Evolutionary conservation across 2,888 invertebrate genomes (phyloP), one percentile per base, ranked within the genome.

Genomic region (Mythimna albipuncta): DNA sequence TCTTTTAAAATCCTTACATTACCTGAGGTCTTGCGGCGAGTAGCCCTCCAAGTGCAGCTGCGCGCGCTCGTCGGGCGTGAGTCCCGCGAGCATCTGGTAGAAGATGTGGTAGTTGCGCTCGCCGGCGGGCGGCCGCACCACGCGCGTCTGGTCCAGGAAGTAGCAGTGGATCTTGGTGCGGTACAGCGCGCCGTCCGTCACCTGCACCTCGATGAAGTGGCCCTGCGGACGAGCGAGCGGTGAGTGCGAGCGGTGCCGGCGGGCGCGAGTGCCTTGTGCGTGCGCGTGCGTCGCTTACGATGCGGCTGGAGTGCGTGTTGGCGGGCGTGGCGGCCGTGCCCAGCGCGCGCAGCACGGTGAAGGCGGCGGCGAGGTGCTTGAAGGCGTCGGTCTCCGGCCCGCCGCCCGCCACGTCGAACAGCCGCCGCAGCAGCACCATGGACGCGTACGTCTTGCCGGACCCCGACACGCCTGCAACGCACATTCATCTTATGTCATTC

Each of bases 81-180:
- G 97, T 0, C 99, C 99, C 26, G 99, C 99, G 87, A 99, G 96
- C 94, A 99, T 98, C 96, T 99, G 99, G 96, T 99, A 99, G 96
- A 99, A 99, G 89, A 99, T 99, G 93, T 99, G 99, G 94, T 99
- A 99, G 96, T 99, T 99, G 92, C 99, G 98, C 95, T 99, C 99
- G 89, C 98, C 98, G 21, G 98, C 97, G 86, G 98, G 96, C 35
- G 98, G 98, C 54, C 98, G 97, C 84, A 99, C 98, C 69, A 99
- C 99, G 79, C 99, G 97, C 65, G 98, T 98, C 96, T 99, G 98
- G 93, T 99, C 99, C 90, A 99, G 96, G 94, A 99, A 99, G 94
- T 99, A 99, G 94, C 99, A 99, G 94, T 99, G 99, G 89, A 99
- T 99, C 97, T 99, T 99, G 57, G 99, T 99, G 91, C 99, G 97